These are phyloP conservation scores for Phyllotis vaccarum DNA, from an alignment of 2,797 vertebrate genomes.

Conservation along the genomic window DNA sequence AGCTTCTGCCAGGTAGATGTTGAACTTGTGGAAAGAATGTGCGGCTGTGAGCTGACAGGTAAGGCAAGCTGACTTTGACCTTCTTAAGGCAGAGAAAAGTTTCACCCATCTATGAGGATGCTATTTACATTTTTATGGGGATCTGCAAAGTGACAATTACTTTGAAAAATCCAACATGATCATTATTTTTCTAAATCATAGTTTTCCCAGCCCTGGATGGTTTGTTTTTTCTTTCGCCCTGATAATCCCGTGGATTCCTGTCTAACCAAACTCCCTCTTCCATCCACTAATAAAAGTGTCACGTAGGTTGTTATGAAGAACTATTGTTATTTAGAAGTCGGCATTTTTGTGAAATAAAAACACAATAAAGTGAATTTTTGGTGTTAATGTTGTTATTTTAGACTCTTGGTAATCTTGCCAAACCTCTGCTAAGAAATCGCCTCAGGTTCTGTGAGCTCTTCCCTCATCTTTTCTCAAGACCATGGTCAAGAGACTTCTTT, in stretches of 20 bases:
- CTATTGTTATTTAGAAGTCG: slow-evolving; percentile 82
- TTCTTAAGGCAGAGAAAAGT: slow-evolving; percentile 39
- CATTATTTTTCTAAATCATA: slow-evolving; percentile 73
- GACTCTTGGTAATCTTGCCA: slow-evolving; percentile 64
- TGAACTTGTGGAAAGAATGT: slow-evolving; percentile 30
- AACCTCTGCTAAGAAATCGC: slow-evolving; percentile 52
- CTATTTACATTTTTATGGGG: slow-evolving; percentile 73
- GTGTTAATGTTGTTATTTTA: slow-evolving; percentile 77
- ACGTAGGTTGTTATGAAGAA: slow-evolving; percentile 72
- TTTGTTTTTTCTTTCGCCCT: background rate
- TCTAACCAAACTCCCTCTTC: slow-evolving; percentile 76
- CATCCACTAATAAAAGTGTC: slow-evolving; percentile 78
- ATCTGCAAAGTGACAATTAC: slow-evolving; percentile 74
- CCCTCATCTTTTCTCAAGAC: slow-evolving; percentile 41
- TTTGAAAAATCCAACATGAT: slow-evolving; percentile 72
- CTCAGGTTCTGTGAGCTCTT: slow-evolving; percentile 53
- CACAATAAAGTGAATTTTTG: slow-evolving; percentile 78
- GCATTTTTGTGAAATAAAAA: slow-evolving; percentile 81
- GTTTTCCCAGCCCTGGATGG: slow-evolving; percentile 37
- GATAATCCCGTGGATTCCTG: slow-evolving; percentile 69
- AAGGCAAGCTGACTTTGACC: background rate
- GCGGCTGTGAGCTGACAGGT: background rate
- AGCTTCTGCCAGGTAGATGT: slow-evolving; percentile 6
- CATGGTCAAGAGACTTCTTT: slow-evolving; percentile 11
- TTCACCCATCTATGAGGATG: slow-evolving; percentile 68